Percentiles rank a stretch among this genome's conserved stretches.
Conservation (phyloP, 2,888 invertebrate genomes). For the Sceliomorpha sp. region DNA sequence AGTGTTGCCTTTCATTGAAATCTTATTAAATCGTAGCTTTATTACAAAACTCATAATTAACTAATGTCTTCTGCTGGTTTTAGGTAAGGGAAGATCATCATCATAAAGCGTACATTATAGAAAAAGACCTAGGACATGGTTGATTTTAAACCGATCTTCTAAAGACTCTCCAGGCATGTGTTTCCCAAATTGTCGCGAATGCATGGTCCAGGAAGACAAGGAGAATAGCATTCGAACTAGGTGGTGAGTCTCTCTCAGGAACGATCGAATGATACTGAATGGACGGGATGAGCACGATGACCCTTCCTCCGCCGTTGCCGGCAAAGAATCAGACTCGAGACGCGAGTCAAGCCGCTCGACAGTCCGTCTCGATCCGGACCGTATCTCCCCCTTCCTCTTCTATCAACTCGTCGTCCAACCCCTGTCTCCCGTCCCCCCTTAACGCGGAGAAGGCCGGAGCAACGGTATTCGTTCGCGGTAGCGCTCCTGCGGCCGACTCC, state of each 20-base stretch:
- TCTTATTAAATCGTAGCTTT: too few relatives aligned
- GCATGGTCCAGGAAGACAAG: constrained; percentile 44
- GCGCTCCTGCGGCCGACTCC: constrained; percentile 65
- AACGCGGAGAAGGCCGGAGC: constrained; percentile 72
- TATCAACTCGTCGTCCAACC: constrained; percentile 58
- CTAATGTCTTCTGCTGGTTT: too few relatives aligned
- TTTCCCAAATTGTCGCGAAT: constrained; percentile 52
- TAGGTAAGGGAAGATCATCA: too few relatives aligned
- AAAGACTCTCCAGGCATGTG: constrained; percentile 42
- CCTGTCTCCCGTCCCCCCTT: constrained; percentile 56
- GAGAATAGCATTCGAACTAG: neutral
- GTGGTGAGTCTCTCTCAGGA: constrained; percentile 3
- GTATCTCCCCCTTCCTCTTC: constrained; percentile 67
- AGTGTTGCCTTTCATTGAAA: too few relatives aligned
- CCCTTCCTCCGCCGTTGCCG: constrained; percentile 69
- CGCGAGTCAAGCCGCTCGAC: constrained; percentile 61
- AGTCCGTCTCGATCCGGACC: constrained; percentile 74
- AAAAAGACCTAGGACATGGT: too few relatives aligned
- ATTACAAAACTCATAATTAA: too few relatives aligned
- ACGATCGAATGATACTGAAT: constrained; percentile 56
- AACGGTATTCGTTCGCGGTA: constrained; percentile 81
- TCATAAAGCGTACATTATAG: too few relatives aligned
- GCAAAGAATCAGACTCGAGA: constrained; percentile 63
- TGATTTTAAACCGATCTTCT: too few relatives aligned
- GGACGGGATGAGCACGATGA: constrained; percentile 71